Evolutionary conservation across 2,113 vertebrate species (phyloP).

Genomic region (Circaetus cinerascens): DNA sequence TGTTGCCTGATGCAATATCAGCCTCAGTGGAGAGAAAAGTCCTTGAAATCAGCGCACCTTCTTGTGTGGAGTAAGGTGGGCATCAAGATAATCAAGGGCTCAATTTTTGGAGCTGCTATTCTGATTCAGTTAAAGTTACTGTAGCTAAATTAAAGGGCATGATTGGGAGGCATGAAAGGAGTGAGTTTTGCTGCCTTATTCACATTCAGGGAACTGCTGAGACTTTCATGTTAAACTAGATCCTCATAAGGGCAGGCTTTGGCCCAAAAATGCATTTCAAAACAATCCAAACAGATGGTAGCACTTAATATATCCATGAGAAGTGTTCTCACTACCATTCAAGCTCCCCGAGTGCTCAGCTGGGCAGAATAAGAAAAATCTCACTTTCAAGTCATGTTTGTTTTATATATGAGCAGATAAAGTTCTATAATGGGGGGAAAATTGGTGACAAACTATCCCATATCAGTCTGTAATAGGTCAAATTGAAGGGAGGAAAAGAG

Average conservation of each 20-base stretch:
- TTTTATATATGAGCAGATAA: neutral
- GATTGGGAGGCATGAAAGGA: slow-evolving; percentile 17
- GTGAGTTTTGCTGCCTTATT: neutral
- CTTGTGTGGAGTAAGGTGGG: neutral
- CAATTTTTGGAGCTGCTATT: neutral
- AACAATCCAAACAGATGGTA: slow-evolving; percentile 60
- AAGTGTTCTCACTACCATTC: slow-evolving; percentile 2
- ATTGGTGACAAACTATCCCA: neutral
- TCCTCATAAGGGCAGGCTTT: slow-evolving; percentile 47
- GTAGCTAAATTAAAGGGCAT: slow-evolving; percentile 6
- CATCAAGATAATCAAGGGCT: neutral
- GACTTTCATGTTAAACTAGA: slow-evolving; percentile 47
- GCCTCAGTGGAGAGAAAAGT: neutral
- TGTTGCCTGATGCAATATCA: neutral
- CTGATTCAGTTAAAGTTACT: neutral
- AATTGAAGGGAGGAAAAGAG: neutral
- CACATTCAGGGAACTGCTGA: neutral
- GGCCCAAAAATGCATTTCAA: slow-evolving; percentile 55
- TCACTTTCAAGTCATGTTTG: slow-evolving; percentile 30
- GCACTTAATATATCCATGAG: slow-evolving; percentile 46
- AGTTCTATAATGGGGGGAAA: neutral
- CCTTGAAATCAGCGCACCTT: neutral
- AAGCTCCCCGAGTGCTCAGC: neutral
- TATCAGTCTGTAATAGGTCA: neutral
- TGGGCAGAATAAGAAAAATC: neutral